Evolutionary conservation across 2,888 invertebrate genomes (phyloP).

Genomic region (Calameuta filiformis): DNA sequence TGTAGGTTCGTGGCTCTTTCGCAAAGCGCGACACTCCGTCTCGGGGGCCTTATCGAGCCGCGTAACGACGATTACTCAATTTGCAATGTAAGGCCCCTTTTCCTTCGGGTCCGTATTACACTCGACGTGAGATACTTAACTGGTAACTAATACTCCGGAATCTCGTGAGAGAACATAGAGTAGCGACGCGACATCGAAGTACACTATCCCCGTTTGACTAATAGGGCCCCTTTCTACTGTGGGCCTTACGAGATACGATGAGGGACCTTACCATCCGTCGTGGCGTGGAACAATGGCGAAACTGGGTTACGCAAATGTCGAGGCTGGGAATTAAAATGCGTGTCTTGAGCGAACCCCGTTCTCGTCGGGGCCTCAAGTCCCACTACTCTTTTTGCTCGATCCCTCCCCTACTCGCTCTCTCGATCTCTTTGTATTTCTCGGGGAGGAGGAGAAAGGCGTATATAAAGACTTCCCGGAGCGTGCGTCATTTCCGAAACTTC

Average conservation of each 20-base stretch:
- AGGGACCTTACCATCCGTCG: constrained; percentile 60
- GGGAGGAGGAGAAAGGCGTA: not conserved
- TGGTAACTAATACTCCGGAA: not conserved
- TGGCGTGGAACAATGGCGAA: constrained; percentile 64
- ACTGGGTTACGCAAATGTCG: constrained; percentile 65
- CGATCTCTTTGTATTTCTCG: not conserved
- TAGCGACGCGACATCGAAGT: not conserved
- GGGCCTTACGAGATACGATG: constrained; percentile 21
- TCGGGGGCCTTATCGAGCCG: not conserved
- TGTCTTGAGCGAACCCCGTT: constrained; percentile 30
- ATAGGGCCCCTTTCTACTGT: not conserved
- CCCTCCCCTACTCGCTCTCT: not conserved
- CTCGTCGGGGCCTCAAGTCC: not conserved
- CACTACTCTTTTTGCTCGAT: not conserved
- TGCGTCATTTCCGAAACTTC: not conserved
- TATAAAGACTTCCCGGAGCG: not conserved
- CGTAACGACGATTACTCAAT: not conserved
- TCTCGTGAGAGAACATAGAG: not conserved
- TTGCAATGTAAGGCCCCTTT: not conserved
- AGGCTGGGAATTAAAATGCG: constrained; percentile 62
- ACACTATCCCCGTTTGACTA: not conserved
- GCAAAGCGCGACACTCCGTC: not conserved
- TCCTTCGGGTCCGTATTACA: not conserved
- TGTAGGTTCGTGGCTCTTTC: not conserved
- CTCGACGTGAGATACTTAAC: not conserved